Percentiles rank a stretch among this genome's conserved stretches.
phyloP scores from a whole-genome alignment of 1,140 invertebrate species.

The Brachionus asplanchnoidis region DNA sequence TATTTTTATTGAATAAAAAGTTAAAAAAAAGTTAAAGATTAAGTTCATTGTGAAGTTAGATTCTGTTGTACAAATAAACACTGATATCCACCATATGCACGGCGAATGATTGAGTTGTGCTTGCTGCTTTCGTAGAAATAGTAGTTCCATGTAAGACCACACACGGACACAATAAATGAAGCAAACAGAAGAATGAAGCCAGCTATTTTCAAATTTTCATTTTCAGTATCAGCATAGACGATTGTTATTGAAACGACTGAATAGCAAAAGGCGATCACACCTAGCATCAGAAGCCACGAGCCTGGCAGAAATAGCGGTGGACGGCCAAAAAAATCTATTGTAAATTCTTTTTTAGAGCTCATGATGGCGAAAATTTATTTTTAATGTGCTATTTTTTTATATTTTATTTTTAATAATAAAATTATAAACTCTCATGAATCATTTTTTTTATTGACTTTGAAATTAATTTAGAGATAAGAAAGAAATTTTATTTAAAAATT shows the following conservation, averaged over 20 bases:
- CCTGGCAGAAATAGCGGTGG: slow-evolving; percentile 34
- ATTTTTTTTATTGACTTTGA: neutral
- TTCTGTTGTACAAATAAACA: neutral
- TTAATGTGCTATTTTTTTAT: neutral
- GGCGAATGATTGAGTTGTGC: slow-evolving; percentile 26
- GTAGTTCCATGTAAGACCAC: slow-evolving; percentile 35
- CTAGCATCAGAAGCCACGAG: slow-evolving; percentile 35
- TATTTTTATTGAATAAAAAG: neutral
- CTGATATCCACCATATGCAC: slow-evolving; percentile 33
- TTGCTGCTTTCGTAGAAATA: slow-evolving; percentile 39
- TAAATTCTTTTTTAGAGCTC: neutral
- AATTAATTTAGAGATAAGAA: neutral
- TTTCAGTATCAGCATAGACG: slow-evolving; percentile 40
- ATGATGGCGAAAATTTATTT: neutral
- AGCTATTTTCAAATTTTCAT: slow-evolving; percentile 36
- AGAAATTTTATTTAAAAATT: neutral
- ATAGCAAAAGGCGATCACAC: slow-evolving; percentile 30
- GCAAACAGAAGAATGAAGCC: slow-evolving; percentile 26
- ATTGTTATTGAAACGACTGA: slow-evolving; percentile 29
- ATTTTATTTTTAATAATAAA: neutral
- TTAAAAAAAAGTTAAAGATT: no score
- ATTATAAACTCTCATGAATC: neutral
- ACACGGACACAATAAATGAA: slow-evolving; percentile 27
- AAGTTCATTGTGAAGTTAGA: neutral
- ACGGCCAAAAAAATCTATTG: slow-evolving; percentile 22